Percentiles rank a stretch among this genome's conserved stretches.
phyloP scores from a whole-genome alignment of 2,888 invertebrate genomes.

The Pheosia gnoma region DNA sequence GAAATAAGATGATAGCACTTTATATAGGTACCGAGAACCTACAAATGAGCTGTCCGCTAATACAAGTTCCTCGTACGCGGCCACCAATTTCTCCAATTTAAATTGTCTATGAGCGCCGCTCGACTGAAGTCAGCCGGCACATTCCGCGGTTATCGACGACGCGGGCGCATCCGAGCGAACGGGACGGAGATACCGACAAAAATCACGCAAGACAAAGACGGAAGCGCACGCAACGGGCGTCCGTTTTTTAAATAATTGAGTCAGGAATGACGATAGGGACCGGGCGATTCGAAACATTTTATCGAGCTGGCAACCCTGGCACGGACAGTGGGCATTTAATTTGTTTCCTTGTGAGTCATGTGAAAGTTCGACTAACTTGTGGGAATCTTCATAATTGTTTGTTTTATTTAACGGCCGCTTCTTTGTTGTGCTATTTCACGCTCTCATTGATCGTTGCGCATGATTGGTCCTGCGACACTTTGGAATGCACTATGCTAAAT shows the following conservation, averaged over 20 bases:
- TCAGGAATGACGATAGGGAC: slow-evolving; percentile 80
- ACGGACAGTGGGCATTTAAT: slow-evolving; percentile 73
- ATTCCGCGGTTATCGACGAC: slow-evolving; percentile 79
- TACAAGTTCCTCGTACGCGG: slow-evolving; percentile 62
- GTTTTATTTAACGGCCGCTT: slow-evolving; percentile 13
- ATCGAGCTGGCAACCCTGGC: slow-evolving; percentile 76
- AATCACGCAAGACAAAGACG: slow-evolving; percentile 66
- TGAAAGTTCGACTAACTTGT: slow-evolving; percentile 53
- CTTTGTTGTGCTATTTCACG: not conserved
- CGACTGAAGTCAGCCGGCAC: slow-evolving; percentile 82
- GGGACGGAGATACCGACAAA: slow-evolving; percentile 55
- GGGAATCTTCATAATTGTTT: slow-evolving; percentile 37
- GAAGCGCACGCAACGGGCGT: slow-evolving; percentile 59
- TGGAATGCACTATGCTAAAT: not conserved
- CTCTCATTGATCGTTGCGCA: not conserved
- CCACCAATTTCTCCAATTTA: slow-evolving; percentile 82
- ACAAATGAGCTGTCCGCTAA: slow-evolving; percentile 55
- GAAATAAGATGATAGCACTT: not conserved
- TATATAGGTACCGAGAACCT: slow-evolving; percentile 26
- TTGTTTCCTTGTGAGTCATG: slow-evolving; percentile 70
- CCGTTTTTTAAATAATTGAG: slow-evolving; percentile 82
- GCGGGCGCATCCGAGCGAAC: slow-evolving; percentile 68
- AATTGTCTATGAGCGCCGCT: slow-evolving; percentile 80
- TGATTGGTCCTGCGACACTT: not conserved
- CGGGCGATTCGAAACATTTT: slow-evolving; percentile 75